Conservation (phyloP, 2,888 invertebrate genomes). For the Morpho achilles region DNA sequence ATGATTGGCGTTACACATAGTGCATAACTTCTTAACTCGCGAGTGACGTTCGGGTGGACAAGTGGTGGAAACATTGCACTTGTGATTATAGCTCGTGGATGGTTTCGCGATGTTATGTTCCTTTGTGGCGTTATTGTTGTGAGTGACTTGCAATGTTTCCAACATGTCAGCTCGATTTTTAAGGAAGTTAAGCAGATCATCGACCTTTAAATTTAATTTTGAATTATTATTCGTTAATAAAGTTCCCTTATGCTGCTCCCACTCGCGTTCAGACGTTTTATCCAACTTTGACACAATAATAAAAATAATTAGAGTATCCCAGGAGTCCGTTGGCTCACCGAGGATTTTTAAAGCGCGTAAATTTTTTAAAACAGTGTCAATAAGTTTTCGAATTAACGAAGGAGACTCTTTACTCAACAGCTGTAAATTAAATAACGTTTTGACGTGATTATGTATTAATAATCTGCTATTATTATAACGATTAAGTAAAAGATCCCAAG, state of each 20-base stretch:
- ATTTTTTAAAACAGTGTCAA: constrained; percentile 23
- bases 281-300: no score
- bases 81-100: no score
- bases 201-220: no score
- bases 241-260: no score
- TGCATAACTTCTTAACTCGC: background rate
- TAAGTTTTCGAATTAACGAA: constrained; percentile 20
- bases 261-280: no score
- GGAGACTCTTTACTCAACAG: constrained; percentile 20
- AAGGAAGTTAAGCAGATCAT: background rate
- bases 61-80: background rate
- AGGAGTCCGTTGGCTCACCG: background rate
- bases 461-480: constrained; percentile 7
- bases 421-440: constrained; percentile 22
- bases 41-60: background rate
- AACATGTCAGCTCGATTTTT: background rate
- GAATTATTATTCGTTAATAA: no score
- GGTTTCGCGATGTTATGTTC: no score
- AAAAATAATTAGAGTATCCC: no score
- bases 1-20: background rate
- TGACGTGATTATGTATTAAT: constrained; percentile 15
- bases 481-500: background rate
- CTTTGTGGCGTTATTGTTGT: no score
- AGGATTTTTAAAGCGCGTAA: constrained; percentile 14
- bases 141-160: background rate